phyloP scores from a whole-genome alignment of 2,113 vertebrate genomes.

The Cebidichthys violaceus region DNA sequence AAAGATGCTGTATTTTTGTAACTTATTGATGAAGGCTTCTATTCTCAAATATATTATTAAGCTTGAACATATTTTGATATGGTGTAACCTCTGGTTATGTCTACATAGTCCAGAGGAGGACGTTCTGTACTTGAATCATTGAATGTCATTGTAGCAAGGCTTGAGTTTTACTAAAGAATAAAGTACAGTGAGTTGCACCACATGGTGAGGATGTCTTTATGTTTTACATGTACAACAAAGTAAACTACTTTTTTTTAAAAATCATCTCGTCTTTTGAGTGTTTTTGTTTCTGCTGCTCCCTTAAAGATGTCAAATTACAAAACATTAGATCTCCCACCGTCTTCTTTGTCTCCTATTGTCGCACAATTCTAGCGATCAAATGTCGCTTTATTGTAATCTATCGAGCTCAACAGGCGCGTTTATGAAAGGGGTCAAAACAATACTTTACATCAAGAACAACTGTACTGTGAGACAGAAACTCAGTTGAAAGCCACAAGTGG shows the following conservation, averaged over 20 bases:
- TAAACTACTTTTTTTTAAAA: slow-evolving; percentile 12
- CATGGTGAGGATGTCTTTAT: not conserved
- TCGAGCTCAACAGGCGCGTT: not conserved
- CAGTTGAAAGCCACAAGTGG: not conserved
- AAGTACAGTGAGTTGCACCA: not conserved
- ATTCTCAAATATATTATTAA: not conserved
- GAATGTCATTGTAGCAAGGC: not conserved
- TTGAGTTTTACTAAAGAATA: not conserved
- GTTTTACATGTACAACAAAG: not conserved
- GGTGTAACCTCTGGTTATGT: not conserved
- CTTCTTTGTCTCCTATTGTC: not conserved
- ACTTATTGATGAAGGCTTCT: not conserved
- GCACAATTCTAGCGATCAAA: too few relatives aligned
- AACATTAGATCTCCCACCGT: not conserved
- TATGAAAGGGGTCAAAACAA: not conserved
- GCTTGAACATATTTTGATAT: slow-evolving; percentile 16
- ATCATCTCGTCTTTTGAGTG: slow-evolving; percentile 1
- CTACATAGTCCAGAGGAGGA: not conserved
- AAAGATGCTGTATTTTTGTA: not conserved
- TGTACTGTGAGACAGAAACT: not conserved
- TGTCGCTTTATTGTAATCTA: not conserved
- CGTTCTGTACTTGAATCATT: not conserved
- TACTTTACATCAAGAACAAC: not conserved
- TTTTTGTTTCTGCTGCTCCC: too few relatives aligned
- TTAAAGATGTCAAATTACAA: not conserved